Evolutionary conservation across 2,113 vertebrate genomes (phyloP), one percentile per base, ranked within the genome.

Genomic region (Toxotes jaculatrix): DNA sequence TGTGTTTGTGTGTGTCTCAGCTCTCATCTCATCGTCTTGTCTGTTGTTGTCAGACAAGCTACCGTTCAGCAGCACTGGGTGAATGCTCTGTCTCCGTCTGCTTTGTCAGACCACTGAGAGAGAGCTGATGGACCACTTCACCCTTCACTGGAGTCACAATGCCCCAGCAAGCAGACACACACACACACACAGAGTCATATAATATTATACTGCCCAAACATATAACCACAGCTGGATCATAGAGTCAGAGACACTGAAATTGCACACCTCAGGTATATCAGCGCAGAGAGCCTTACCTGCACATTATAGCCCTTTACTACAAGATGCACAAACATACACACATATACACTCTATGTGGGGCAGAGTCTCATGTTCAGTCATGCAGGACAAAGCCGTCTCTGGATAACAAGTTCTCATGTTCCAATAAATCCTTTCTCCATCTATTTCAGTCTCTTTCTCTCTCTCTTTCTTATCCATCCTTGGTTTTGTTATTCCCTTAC

Each of bases 381-480:
- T 84, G 91, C 91, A 87, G 77, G 64, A 84, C 89, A 86, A 88
- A 90, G 84, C 88, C 90, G 91, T 91, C 85, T 89, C 84, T 86
- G 53, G 72, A 72, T 76, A 75, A 89, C 84, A 83, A 79, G 55
- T 87, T 61, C 66, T 80, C 84, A 55, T 86, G 83, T 87, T 87
- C 81, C 77, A 82, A 77, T 87, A 88, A 84, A 91, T 91, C 83
- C 68, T 65, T 81, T 79, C 51, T 75, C 63, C 40, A 23, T 78
- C 42, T 27, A 47, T 61, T 66, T 60, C 49, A 74, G 43, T 49
- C 13, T 70, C 0, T 59, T 79, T 78, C 40, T 75, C 62, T 80
- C 5, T 53, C 27, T 36, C 17, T 51, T 31, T 57, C 40, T 36
- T 14, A 65, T 8, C 57, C 17, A 43, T 45, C n/a, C 13, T 59